Evolutionary conservation across 2,888 invertebrate genomes (phyloP).

Genomic region (Steromphala cineraria): DNA sequence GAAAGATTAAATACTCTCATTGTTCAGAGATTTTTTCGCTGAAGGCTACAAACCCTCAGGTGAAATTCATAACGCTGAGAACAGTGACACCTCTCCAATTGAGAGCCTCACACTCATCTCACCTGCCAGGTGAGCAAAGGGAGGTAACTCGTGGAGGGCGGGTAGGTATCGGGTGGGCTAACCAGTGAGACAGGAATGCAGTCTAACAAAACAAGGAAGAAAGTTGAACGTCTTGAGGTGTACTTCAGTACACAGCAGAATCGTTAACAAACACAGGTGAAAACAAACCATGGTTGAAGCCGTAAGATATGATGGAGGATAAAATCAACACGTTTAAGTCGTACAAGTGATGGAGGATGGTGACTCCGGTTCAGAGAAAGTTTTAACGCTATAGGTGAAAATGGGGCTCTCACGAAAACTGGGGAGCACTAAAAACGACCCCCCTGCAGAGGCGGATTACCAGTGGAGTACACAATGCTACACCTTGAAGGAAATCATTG

Average conservation of each 20-base stretch:
- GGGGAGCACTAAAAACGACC: slow-evolving; percentile 11
- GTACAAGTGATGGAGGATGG: background rate
- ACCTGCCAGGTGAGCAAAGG: background rate
- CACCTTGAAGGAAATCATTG: slow-evolving; percentile 46
- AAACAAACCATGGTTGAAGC: background rate
- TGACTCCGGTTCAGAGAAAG: background rate
- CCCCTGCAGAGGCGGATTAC: slow-evolving; percentile 32
- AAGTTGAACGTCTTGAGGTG: too few relatives aligned
- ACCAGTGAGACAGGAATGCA: background rate
- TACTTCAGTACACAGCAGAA: too few relatives aligned
- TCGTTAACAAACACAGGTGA: too few relatives aligned
- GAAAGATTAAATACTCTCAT: too few relatives aligned
- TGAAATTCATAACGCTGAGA: background rate
- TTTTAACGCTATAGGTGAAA: background rate
- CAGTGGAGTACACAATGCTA: slow-evolving; percentile 58
- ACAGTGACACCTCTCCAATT: background rate
- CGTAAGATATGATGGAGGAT: background rate
- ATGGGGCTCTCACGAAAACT: slow-evolving; percentile 44
- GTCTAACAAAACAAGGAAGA: background rate
- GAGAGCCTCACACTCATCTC: background rate
- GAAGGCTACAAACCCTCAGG: too few relatives aligned
- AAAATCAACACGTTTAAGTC: background rate
- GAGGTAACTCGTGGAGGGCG: background rate
- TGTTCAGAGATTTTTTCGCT: too few relatives aligned
- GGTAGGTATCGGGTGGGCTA: background rate